Conservation (phyloP, 2,888 invertebrate species). For the Glomeris marginata region DNA sequence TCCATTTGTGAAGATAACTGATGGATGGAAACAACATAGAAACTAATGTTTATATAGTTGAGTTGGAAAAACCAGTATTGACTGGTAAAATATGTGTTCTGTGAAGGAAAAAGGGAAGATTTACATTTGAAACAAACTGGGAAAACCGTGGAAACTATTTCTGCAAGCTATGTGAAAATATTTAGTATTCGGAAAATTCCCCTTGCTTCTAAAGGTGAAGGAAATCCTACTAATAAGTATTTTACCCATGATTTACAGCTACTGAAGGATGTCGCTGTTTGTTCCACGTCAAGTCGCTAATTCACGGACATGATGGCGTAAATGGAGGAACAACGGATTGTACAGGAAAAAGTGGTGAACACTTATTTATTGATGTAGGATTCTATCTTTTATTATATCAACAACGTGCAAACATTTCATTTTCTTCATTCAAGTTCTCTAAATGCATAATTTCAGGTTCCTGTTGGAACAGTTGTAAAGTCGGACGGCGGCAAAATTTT, state of each 20-base stretch:
- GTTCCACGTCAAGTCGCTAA: constrained; percentile 43
- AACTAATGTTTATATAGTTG: too few relatives aligned
- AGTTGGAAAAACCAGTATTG: too few relatives aligned
- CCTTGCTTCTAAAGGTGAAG: too few relatives aligned
- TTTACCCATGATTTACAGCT: constrained; percentile 36
- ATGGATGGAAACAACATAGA: too few relatives aligned
- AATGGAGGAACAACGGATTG: constrained; percentile 59
- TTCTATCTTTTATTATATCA: background rate
- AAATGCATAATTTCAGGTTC: constrained; percentile 36
- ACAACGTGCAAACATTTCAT: too few relatives aligned
- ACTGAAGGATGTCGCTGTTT: constrained; percentile 51
- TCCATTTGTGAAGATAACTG: too few relatives aligned
- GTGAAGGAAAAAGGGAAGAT: too few relatives aligned
- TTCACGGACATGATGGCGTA: constrained; percentile 52
- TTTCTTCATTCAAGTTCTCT: constrained; percentile 45
- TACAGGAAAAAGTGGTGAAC: constrained; percentile 62
- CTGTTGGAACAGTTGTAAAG: constrained; percentile 35
- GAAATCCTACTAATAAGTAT: background rate
- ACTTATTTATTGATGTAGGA: constrained; percentile 42
- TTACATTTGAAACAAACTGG: too few relatives aligned
- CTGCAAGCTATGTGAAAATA: too few relatives aligned
- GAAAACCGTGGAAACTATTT: too few relatives aligned
- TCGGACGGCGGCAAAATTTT: constrained; percentile 39
- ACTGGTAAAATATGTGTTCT: too few relatives aligned
- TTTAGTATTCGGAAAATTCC: too few relatives aligned